Evolutionary conservation across 2,888 invertebrate species (phyloP).

Genomic region (Lutraria lutraria): DNA sequence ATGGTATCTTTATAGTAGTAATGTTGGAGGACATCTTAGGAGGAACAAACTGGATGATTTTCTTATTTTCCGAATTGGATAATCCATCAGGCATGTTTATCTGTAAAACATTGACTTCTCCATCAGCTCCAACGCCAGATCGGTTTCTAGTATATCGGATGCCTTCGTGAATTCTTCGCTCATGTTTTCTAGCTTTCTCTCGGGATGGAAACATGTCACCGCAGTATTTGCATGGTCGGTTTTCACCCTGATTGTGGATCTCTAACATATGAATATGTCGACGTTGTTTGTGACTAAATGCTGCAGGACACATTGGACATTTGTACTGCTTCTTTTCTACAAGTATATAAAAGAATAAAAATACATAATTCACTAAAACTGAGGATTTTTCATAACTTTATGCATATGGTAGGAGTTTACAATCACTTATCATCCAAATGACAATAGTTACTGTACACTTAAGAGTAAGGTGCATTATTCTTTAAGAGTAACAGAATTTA

Average conservation of each 20-base stretch:
- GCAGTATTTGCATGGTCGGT: conserved; percentile 59
- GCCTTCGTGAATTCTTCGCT: conserved; percentile 58
- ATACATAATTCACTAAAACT: background rate
- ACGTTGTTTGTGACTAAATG: conserved; percentile 56
- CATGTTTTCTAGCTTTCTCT: conserved; percentile 60
- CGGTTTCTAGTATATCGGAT: background rate
- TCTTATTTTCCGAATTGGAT: background rate
- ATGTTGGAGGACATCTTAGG: background rate
- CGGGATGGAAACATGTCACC: conserved; percentile 55
- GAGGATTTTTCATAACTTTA: too few species aligned
- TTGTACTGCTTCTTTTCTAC: conserved; percentile 53
- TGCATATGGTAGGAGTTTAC: too few species aligned
- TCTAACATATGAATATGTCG: conserved; percentile 58
- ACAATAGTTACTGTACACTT: too few species aligned
- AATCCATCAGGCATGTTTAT: background rate
- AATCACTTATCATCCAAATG: too few species aligned
- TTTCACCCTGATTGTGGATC: conserved; percentile 39
- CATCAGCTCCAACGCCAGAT: background rate
- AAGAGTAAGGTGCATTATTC: too few species aligned
- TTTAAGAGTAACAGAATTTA: too few species aligned
- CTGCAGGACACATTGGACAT: conserved; percentile 52
- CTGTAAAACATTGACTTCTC: background rate
- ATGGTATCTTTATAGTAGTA: background rate
- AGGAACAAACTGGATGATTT: conserved; percentile 13
- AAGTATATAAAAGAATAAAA: background rate